phyloP scores from a whole-genome alignment of 2,797 vertebrate genomes.

The Macroramphosus scolopax region DNA sequence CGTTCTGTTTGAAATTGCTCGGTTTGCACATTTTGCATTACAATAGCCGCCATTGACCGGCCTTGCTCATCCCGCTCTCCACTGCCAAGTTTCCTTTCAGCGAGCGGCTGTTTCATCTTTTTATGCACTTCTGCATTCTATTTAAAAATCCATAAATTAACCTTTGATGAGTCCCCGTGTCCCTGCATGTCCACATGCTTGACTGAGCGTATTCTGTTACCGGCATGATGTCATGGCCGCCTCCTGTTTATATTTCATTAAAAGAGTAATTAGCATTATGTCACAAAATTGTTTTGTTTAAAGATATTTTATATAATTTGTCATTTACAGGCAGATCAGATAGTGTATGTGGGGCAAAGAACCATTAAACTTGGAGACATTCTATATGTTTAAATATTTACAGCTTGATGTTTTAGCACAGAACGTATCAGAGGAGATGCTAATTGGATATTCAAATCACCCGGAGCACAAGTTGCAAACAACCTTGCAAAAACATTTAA shows the following conservation, averaged over 20 bases:
- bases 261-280: too few relatives aligned
- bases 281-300: too few relatives aligned
- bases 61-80: constrained; percentile 45
- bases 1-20: constrained; percentile 68
- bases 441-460: constrained; percentile 34
- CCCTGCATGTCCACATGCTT: constrained; percentile 46
- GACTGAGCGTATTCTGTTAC: constrained; percentile 44
- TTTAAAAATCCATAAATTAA: constrained; percentile 69
- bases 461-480: constrained; percentile 21
- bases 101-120: constrained; percentile 66
- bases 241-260: constrained; percentile 60
- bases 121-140: constrained; percentile 61
- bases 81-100: constrained; percentile 60
- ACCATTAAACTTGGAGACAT: too few relatives aligned
- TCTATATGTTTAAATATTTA: constrained; percentile 15
- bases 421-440: too few relatives aligned
- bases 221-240: constrained; percentile 50
- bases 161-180: constrained; percentile 47
- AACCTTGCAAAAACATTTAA: constrained; percentile 34
- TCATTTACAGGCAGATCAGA: too few relatives aligned
- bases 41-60: constrained; percentile 67
- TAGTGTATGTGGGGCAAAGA: too few relatives aligned
- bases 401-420: too few relatives aligned
- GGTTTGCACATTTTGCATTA: constrained; percentile 75
- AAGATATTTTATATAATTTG: constrained; percentile 24